Conservation (phyloP, 2,113 vertebrate species). For the Pterophyllum scalare region DNA sequence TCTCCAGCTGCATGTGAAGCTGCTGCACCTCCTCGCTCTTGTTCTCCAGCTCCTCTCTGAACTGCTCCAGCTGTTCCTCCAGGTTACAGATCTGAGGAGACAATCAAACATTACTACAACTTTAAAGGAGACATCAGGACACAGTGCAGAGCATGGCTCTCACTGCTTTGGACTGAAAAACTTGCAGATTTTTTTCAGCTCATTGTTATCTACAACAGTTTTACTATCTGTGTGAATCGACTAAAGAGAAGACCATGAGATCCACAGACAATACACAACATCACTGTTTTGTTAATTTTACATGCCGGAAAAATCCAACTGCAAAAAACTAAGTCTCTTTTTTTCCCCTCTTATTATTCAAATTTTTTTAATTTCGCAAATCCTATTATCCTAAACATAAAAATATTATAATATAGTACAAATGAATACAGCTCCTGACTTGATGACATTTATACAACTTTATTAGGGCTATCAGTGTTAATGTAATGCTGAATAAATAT, state of each 20-base stretch:
- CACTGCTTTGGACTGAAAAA: background rate
- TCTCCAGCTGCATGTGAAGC: constrained; percentile 97
- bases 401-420: background rate
- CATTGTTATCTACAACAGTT: background rate
- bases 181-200: background rate
- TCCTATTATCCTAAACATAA: background rate
- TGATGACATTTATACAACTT: background rate
- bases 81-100: constrained; percentile 89
- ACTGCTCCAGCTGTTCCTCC: constrained; percentile 98
- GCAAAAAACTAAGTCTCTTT: no score
- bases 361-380: background rate
- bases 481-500: background rate
- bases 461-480: background rate
- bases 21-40: constrained; percentile 98
- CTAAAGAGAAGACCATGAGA: background rate
- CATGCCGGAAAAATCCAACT: no score
- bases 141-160: background rate
- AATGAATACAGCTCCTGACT: background rate
- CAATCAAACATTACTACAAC: background rate
- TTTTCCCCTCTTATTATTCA: no score
- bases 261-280: no score
- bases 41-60: constrained; percentile 97
- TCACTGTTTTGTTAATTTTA: no score
- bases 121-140: background rate
- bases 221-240: background rate